phyloP scores from a whole-genome alignment of 2,113 vertebrate genomes.

The Casuarius casuarius region DNA sequence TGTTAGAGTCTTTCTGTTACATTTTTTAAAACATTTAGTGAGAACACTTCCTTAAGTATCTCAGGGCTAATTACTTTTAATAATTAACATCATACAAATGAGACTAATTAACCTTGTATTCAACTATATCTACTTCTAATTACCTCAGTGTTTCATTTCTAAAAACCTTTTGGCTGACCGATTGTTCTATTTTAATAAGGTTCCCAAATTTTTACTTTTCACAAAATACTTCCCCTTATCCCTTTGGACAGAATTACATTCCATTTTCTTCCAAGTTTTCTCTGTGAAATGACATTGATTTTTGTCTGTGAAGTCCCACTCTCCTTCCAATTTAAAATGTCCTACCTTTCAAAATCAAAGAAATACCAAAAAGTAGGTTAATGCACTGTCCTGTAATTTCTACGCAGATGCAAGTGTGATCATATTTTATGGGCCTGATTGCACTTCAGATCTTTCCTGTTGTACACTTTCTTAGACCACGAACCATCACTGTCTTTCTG shows the following conservation, averaged over 20 bases:
- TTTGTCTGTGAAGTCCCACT: neutral
- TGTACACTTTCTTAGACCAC: neutral
- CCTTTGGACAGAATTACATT: neutral
- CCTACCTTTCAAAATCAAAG: neutral
- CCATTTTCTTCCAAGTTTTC: neutral
- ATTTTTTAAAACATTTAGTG: conserved; percentile 12
- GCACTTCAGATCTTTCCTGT: neutral
- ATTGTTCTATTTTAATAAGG: neutral
- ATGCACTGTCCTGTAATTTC: neutral
- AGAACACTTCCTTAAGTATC: neutral
- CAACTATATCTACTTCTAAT: conserved; percentile 23
- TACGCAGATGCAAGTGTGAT: neutral
- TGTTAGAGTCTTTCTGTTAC: conserved; percentile 10
- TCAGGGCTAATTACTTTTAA: conserved; percentile 54
- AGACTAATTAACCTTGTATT: conserved; percentile 64
- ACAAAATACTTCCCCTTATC: neutral
- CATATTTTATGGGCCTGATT: neutral
- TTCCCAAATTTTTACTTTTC: neutral
- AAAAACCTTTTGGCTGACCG: neutral
- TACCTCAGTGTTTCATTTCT: conserved; percentile 44
- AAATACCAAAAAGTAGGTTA: neutral
- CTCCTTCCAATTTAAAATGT: neutral
- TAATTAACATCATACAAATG: conserved; percentile 52
- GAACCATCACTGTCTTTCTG: neutral
- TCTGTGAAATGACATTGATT: neutral